These are phyloP conservation scores for Vollenhovia emeryi DNA, from an alignment of 1,140 invertebrate genomes.

Conservation along the genomic window DNA sequence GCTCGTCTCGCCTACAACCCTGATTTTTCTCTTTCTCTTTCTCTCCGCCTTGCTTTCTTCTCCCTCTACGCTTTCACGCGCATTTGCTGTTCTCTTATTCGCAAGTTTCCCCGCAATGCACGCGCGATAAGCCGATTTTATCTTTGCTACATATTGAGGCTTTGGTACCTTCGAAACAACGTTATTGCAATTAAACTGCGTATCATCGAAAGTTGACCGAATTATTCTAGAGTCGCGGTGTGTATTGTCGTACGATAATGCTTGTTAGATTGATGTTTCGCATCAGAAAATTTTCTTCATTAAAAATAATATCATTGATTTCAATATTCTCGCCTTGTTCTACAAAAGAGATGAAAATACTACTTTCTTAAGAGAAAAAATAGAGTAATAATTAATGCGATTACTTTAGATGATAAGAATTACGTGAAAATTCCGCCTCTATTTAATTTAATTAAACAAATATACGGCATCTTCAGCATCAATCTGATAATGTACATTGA, in stretches of 20 bases:
- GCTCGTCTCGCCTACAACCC: conserved; percentile 14
- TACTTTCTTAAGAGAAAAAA: neutral
- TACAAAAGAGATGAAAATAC: neutral
- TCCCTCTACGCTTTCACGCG: neutral
- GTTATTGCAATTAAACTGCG: neutral
- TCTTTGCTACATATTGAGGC: neutral
- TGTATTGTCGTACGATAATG: neutral
- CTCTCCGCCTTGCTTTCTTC: neutral
- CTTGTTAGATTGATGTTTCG: neutral
- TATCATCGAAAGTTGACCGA: neutral
- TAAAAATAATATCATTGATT: neutral
- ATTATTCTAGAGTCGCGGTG: neutral
- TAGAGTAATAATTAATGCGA: neutral
- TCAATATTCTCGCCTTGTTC: neutral
- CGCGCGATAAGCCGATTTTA: conserved; percentile 26
- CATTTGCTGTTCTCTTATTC: neutral
- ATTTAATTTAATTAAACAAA: neutral
- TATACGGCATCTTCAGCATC: neutral
- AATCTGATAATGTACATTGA: neutral
- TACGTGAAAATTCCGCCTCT: neutral
- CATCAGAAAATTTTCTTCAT: neutral
- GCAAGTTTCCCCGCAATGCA: neutral
- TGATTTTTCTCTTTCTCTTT: neutral
- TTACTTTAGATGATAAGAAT: neutral
- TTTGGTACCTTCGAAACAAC: neutral